These are phyloP conservation scores for Muscicapa comitata DNA, from an alignment of 2,797 vertebrate genomes.

Conservation along the genomic window DNA sequence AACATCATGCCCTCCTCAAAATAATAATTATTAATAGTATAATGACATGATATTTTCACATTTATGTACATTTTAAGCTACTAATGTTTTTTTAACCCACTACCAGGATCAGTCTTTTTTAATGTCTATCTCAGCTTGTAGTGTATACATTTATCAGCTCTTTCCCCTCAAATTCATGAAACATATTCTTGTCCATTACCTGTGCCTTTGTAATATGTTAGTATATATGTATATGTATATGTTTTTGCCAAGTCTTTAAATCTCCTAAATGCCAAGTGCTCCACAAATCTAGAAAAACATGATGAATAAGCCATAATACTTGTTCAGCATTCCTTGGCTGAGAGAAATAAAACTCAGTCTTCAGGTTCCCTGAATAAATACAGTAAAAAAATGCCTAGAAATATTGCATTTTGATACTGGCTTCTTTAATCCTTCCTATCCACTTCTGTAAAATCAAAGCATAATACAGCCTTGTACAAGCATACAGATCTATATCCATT, in stretches of 20 bases:
- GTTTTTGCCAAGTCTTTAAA: constrained; percentile 18
- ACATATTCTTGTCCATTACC: background rate
- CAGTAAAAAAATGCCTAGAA: background rate
- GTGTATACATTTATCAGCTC: background rate
- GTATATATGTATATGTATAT: too few species aligned
- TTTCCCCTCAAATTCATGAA: background rate
- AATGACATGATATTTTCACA: background rate
- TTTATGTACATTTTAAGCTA: background rate
- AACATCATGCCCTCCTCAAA: background rate
- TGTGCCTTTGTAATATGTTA: background rate
- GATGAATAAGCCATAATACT: background rate
- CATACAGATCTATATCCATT: background rate
- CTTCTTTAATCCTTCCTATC: background rate
- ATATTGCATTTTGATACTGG: background rate
- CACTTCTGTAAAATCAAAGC: background rate
- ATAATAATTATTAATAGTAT: background rate
- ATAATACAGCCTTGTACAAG: background rate
- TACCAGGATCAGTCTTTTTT: background rate
- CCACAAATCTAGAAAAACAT: background rate
- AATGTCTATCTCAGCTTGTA: background rate
- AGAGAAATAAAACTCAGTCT: background rate
- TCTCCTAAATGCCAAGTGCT: background rate
- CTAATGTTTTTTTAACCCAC: background rate
- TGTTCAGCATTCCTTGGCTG: background rate
- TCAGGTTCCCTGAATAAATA: background rate